These are phyloP conservation scores for Drosophila saltans DNA, from an alignment of 1,140 invertebrate genomes.

Conservation along the genomic window DNA sequence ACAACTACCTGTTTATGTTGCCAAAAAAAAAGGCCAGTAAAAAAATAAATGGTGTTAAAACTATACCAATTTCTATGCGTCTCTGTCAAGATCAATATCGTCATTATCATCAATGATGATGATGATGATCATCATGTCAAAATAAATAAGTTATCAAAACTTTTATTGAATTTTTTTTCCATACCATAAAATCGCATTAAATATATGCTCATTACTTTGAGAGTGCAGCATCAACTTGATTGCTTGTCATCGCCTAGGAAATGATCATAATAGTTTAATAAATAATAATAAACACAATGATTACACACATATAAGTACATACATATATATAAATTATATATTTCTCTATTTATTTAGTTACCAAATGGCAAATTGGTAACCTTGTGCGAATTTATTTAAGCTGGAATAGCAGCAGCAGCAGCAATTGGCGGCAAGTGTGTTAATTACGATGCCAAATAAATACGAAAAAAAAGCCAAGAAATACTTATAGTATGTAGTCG, in stretches of 20 bases:
- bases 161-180: constrained; percentile 32
- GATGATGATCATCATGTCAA: constrained; percentile 19
- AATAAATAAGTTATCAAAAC: constrained; percentile 36
- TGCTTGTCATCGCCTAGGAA: constrained; percentile 33
- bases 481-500: constrained; percentile 6
- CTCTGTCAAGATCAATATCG: constrained; percentile 54
- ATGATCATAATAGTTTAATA: constrained; percentile 53
- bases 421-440: constrained; percentile 57
- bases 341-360: constrained; percentile 31
- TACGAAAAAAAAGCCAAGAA: constrained; percentile 29
- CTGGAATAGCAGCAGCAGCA: constrained; percentile 30
- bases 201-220: constrained; percentile 54
- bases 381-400: constrained; percentile 61
- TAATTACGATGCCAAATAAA: constrained; percentile 58
- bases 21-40: neutral
- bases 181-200: constrained; percentile 56
- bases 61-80: constrained; percentile 23
- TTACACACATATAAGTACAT: constrained; percentile 47
- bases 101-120: constrained; percentile 37
- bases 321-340: constrained; percentile 13
- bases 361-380: constrained; percentile 50
- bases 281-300: constrained; percentile 61
- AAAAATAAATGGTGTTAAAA: constrained; percentile 43
- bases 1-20: constrained; percentile 11
- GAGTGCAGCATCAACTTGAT: constrained; percentile 23